A percentile compares a stretch with the other conserved stretches of the same genome.
These are phyloP conservation scores for Myotis lucifugus DNA, from an alignment of 2,113 vertebrate species.

Conservation along the genomic window DNA sequence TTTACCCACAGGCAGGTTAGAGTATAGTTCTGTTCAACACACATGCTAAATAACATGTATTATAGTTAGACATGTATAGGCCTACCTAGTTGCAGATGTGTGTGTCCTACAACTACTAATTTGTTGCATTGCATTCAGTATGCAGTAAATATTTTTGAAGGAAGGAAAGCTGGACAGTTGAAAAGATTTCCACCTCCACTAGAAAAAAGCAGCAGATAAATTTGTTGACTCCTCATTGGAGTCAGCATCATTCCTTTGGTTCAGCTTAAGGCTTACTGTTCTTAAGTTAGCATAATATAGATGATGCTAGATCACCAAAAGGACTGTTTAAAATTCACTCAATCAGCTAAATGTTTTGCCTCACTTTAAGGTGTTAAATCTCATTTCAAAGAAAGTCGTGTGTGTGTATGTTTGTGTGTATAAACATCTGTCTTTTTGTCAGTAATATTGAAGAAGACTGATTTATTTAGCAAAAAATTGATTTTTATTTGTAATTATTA, in stretches of 20 bases:
- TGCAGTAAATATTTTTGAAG: not conserved
- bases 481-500: conserved; percentile 36
- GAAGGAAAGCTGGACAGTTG: not conserved
- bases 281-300: not conserved
- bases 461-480: not conserved
- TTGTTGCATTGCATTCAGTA: not conserved
- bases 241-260: not conserved
- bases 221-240: not conserved
- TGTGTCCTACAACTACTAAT: not conserved
- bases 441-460: not conserved
- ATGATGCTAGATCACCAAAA: rapidly evolving
- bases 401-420: not conserved
- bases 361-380: not conserved
- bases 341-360: not conserved
- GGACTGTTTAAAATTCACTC: not conserved
- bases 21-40: not conserved
- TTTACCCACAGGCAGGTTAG: not conserved
- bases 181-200: not conserved
- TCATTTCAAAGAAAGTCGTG: not conserved
- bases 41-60: not conserved
- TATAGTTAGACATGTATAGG: not conserved
- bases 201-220: not conserved
- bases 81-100: not conserved
- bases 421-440: not conserved
- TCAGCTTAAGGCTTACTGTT: not conserved